Evolutionary conservation across 2,113 vertebrate genomes (phyloP).

Genomic region (Tricholaema leucomelas): DNA sequence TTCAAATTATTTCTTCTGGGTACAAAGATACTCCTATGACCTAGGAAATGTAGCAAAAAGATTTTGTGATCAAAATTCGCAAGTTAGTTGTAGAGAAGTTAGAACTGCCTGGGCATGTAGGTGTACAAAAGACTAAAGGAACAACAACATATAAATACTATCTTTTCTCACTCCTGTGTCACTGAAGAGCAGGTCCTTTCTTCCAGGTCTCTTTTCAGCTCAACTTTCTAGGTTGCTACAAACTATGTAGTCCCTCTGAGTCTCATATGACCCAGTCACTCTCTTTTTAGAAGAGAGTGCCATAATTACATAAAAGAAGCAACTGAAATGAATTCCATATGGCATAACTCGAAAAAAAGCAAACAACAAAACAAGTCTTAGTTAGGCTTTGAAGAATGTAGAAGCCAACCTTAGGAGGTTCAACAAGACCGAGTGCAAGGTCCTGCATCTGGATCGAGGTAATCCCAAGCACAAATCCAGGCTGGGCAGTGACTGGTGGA

Average conservation of each 20-base stretch:
- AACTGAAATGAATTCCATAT: not conserved
- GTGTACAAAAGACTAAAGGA: not conserved
- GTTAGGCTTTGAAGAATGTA: not conserved
- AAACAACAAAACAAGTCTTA: too few species aligned
- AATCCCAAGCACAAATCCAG: too few species aligned
- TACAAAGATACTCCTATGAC: not conserved
- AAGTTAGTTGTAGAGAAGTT: not conserved
- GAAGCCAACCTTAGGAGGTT: too few species aligned
- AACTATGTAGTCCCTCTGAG: not conserved
- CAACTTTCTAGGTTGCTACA: conserved; percentile 18
- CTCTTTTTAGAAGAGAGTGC: not conserved
- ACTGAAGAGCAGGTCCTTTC: not conserved
- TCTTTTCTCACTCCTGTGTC: not conserved
- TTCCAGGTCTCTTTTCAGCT: conserved; percentile 31
- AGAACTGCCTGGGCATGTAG: not conserved
- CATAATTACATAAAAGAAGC: not conserved
- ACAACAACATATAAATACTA: not conserved
- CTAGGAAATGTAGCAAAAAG: not conserved
- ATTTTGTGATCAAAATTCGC: not conserved
- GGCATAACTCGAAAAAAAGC: not conserved
- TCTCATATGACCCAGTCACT: not conserved
- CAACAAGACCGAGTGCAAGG: too few species aligned
- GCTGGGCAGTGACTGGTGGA: too few species aligned
- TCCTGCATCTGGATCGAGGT: too few species aligned
- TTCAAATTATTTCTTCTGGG: not conserved